These are phyloP conservation scores for Rhynchotus rufescens DNA, from an alignment of 2,797 vertebrate species.

Conservation along the genomic window DNA sequence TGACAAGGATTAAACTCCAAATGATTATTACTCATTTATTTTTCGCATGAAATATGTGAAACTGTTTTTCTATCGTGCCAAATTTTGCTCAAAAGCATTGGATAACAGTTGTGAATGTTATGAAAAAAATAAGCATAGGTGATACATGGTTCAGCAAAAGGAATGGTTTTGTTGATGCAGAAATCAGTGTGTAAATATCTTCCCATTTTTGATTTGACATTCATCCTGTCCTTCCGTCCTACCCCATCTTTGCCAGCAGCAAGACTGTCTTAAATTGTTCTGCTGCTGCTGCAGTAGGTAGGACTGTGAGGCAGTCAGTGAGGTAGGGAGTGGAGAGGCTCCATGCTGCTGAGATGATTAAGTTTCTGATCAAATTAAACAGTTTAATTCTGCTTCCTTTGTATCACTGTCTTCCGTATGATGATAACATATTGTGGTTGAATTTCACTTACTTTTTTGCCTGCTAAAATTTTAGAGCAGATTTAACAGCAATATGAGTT, in stretches of 20 bases:
- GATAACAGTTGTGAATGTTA: neutral
- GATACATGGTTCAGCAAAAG: neutral
- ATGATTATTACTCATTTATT: neutral
- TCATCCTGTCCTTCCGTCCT: neutral
- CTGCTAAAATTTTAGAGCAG: neutral
- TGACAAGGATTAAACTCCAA: neutral
- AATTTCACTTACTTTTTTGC: neutral
- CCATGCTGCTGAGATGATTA: neutral
- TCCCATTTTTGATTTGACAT: constrained; percentile 4
- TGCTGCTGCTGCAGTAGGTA: neutral
- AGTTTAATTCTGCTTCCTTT: neutral
- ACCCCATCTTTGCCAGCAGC: neutral
- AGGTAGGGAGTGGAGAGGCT: neutral
- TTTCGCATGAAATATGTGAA: neutral
- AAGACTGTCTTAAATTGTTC: neutral
- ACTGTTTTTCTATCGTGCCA: neutral
- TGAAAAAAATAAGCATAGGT: neutral
- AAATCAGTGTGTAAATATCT: neutral
- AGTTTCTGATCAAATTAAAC: neutral
- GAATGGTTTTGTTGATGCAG: neutral
- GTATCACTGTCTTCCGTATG: neutral
- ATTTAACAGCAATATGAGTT: neutral
- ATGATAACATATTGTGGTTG: neutral
- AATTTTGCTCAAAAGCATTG: neutral
- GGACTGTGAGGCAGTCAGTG: neutral